Percentiles rank a stretch among this genome's conserved stretches.
These are phyloP conservation scores for Allophyes oxyacanthae DNA, from an alignment of 2,888 invertebrate genomes.

Conservation along the genomic window DNA sequence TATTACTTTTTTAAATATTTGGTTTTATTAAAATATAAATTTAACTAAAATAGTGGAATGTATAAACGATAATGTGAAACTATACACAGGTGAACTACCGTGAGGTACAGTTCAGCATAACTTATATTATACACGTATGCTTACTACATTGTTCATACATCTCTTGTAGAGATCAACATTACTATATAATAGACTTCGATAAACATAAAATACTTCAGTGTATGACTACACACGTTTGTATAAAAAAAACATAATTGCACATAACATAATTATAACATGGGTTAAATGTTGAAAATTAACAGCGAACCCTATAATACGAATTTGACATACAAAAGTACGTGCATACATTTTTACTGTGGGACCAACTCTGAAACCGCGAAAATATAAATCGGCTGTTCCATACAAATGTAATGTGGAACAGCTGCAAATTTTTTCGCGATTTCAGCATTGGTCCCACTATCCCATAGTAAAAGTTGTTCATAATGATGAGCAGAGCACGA, in stretches of 20 bases:
- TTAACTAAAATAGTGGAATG: constrained; percentile 42
- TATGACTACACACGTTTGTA: neutral
- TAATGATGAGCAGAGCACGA: too few relatives aligned
- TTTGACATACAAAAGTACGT: too few relatives aligned
- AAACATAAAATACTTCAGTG: constrained; percentile 8
- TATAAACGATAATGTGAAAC: constrained; percentile 18
- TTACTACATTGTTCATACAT: constrained; percentile 11
- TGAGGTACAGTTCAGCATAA: neutral
- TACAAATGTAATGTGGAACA: too few relatives aligned
- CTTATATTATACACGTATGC: neutral
- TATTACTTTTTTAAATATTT: constrained; percentile 16
- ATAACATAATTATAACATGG: neutral
- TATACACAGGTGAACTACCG: constrained; percentile 1
- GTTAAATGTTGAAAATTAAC: neutral
- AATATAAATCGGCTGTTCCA: too few relatives aligned
- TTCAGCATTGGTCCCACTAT: too few relatives aligned
- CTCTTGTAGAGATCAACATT: neutral
- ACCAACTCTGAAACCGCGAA: too few relatives aligned
- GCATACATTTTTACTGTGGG: too few relatives aligned
- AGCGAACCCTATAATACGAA: too few relatives aligned
- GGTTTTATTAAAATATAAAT: constrained; percentile 41
- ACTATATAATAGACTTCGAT: neutral
- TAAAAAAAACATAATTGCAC: constrained; percentile 4
- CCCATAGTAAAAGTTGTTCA: too few relatives aligned
- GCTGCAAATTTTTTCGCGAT: too few relatives aligned